A percentile compares a stretch with the other conserved stretches of the same genome.
phyloP scores from a whole-genome alignment of 1,140 invertebrate species.

The Trachymyrmex septentrionalis region DNA sequence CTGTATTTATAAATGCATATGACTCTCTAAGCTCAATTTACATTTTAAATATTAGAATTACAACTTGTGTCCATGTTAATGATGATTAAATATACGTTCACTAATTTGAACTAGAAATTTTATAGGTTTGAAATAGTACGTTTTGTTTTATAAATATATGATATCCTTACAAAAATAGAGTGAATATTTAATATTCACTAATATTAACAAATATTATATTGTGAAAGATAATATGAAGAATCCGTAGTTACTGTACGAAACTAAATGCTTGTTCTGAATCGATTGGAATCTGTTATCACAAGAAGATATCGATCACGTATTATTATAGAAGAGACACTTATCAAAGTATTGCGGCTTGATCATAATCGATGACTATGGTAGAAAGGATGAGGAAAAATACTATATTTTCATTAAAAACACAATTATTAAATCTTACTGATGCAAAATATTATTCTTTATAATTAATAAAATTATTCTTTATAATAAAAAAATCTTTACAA shows the following conservation, averaged over 20 bases:
- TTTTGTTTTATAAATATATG: not conserved
- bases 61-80: not conserved
- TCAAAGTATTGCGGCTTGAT: not conserved
- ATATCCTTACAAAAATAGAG: not conserved
- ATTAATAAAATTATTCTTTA: no score
- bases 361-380: not conserved
- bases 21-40: not conserved
- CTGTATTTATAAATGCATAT: not conserved
- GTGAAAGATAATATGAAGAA: not conserved
- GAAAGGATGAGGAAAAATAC: not conserved
- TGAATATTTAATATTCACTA: conserved; percentile 1
- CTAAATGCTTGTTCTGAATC: not conserved
- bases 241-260: not conserved
- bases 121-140: not conserved
- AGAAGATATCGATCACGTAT: conserved; percentile 21
- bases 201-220: conserved; percentile 11
- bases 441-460: not conserved
- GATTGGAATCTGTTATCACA: conserved; percentile 5
- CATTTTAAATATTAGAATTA: conserved; percentile 35
- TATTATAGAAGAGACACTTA: conserved; percentile 14
- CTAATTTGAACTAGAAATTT: not conserved
- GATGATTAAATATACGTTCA: not conserved
- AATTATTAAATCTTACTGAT: not conserved
- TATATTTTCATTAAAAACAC: not conserved
- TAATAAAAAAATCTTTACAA: not conserved